Evolutionary conservation across 2,797 vertebrate species (phyloP).

Genomic region (Odontamblyopus rebecca): DNA sequence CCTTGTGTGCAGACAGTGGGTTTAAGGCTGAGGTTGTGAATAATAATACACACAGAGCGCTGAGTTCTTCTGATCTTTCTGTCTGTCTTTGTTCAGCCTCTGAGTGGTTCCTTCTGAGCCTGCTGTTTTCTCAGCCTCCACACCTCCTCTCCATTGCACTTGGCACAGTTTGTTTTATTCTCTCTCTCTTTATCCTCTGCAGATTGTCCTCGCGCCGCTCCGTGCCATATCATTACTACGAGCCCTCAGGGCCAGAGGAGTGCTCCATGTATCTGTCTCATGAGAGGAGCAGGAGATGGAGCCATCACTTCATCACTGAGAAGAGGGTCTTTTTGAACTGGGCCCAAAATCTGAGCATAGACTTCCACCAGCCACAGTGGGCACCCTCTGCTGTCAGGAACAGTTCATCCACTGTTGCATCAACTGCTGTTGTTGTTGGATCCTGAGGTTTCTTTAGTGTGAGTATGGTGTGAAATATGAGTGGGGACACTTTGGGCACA

Average conservation of each 20-base stretch:
- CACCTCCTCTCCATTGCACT: conserved; percentile 41
- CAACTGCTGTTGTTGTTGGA: conserved; percentile 19
- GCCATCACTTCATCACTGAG: conserved; percentile 94
- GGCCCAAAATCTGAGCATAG: conserved; percentile 87
- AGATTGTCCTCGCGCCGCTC: conserved; percentile 82
- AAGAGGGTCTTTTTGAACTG: conserved; percentile 92
- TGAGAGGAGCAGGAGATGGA: conserved; percentile 85
- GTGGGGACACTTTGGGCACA: conserved; percentile 32
- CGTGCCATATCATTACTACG: conserved; percentile 96
- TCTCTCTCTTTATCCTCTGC: conserved; percentile 10
- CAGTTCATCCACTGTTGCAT: conserved; percentile 26
- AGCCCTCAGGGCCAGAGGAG: conserved; percentile 86
- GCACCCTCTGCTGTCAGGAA: conserved; percentile 47
- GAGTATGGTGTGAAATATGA: conserved; percentile 16
- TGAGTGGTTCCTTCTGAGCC: conserved; percentile 26
- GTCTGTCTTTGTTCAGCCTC: conserved; percentile 45
- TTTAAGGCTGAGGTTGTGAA: conserved; percentile 32
- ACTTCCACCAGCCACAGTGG: conserved; percentile 93
- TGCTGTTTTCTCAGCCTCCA: conserved; percentile 34
- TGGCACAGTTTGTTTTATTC: conserved; percentile 58
- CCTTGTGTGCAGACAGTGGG: conserved; percentile 23
- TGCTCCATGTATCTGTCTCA: conserved; percentile 94
- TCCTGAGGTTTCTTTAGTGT: conserved; percentile 45
- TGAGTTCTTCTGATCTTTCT: conserved; percentile 46
- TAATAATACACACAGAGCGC: conserved; percentile 56